These are phyloP conservation scores for Lordiphosa collinella DNA, from an alignment of 1,140 invertebrate species.

Conservation along the genomic window DNA sequence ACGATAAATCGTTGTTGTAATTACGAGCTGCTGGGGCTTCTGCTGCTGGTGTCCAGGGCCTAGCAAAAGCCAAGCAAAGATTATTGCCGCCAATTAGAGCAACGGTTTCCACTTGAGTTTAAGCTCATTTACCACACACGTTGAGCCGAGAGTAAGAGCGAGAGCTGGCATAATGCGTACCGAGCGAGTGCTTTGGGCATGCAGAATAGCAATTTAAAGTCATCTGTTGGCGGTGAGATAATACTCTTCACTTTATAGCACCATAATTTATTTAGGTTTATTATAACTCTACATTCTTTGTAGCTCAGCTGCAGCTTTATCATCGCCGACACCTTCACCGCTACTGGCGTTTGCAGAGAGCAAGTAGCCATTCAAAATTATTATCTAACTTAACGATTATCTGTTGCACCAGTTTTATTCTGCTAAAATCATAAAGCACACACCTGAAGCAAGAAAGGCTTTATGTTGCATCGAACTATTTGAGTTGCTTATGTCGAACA, in stretches of 20 bases:
- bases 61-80: constrained; percentile 43
- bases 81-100: constrained; percentile 66
- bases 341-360: too few relatives aligned
- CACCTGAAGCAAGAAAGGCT: too few relatives aligned
- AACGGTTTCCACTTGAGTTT: constrained; percentile 59
- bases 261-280: constrained; percentile 36
- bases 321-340: too few relatives aligned
- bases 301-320: too few relatives aligned
- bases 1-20: constrained; percentile 58
- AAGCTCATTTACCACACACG: constrained; percentile 72
- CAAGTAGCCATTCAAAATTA: too few relatives aligned
- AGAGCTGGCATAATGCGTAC: constrained; percentile 32
- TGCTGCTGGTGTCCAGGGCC: constrained; percentile 22
- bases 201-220: constrained; percentile 44
- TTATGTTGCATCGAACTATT: too few relatives aligned
- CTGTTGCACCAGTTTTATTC: too few relatives aligned
- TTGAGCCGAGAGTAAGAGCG: background rate
- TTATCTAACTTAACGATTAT: too few relatives aligned
- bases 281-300: constrained; percentile 27
- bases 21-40: constrained; percentile 33
- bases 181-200: constrained; percentile 15
- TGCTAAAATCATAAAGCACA: too few relatives aligned
- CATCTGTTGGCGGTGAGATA: constrained; percentile 21
- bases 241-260: constrained; percentile 21
- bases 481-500: too few relatives aligned